Percentiles rank a stretch among this genome's conserved stretches.
Conservation (phyloP, 2,888 invertebrate species). For the Trilocha varians region DNA sequence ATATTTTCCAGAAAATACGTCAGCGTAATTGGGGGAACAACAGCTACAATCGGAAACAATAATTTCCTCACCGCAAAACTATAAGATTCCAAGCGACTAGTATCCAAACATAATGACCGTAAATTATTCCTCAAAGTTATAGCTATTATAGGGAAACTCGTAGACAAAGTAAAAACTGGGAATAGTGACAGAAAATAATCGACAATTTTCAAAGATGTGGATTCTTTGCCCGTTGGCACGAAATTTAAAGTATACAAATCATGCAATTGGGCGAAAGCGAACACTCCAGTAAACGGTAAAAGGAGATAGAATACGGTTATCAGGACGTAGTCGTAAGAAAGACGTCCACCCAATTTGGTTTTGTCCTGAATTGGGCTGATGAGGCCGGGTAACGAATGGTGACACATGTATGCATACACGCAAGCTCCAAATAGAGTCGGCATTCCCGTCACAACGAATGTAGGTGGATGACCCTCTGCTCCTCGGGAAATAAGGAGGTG, state of each 20-base stretch:
- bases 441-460: conserved; percentile 80
- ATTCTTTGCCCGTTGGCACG: conserved; percentile 74
- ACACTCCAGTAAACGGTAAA: conserved; percentile 90
- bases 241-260: conserved; percentile 98
- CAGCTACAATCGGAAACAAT: conserved; percentile 85
- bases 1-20: conserved; percentile 90
- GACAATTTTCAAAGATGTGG: conserved; percentile 74
- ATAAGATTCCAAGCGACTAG: conserved; percentile 73
- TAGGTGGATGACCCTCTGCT: conserved; percentile 80
- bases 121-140: conserved; percentile 96
- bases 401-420: conserved; percentile 99
- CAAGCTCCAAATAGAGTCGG: conserved; percentile 95
- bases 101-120: conserved; percentile 80
- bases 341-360: conserved; percentile 75
- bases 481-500: conserved; percentile 67
- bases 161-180: conserved; percentile 95
- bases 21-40: conserved; percentile 87
- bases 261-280: conserved; percentile 85
- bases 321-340: conserved; percentile 86
- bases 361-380: conserved; percentile 92
- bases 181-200: conserved; percentile 94
- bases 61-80: conserved; percentile 74
- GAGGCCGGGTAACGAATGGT: conserved; percentile 95
- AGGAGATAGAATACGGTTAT: conserved; percentile 92
- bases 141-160: conserved; percentile 97